Evolutionary conservation across 2,888 invertebrate species (phyloP).

Genomic region (Macrosiphum euphorbiae): DNA sequence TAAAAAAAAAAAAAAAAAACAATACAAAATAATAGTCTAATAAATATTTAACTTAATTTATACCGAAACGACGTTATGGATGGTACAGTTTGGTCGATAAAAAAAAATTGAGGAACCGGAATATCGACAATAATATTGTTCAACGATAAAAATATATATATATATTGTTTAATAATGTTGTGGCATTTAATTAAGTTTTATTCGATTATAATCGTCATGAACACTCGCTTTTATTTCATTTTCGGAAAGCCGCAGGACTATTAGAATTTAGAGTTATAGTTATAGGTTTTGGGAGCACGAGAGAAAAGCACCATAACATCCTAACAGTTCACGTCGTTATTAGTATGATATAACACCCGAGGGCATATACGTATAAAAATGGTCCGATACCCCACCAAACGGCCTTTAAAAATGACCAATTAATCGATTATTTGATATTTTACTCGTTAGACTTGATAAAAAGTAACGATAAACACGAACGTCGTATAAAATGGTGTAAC

Average conservation of each 20-base stretch:
- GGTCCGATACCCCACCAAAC: not conserved
- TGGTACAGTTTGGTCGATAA: constrained; percentile 31
- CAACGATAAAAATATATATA: not conserved
- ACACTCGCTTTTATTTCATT: not conserved
- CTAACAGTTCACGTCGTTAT: not conserved
- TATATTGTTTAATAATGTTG: not conserved
- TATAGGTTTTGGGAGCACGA: not conserved
- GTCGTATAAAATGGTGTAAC: not conserved
- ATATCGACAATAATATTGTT: not conserved
- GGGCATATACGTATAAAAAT: not conserved
- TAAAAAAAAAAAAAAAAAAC: not conserved
- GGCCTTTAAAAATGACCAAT: not conserved
- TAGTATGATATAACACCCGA: not conserved
- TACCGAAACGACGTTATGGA: not conserved
- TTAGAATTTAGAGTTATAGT: not conserved
- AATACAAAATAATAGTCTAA: not conserved
- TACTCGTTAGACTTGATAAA: not conserved
- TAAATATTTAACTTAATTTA: constrained; percentile 12
- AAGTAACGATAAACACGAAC: not conserved
- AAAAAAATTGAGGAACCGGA: not conserved
- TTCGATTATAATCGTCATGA: not conserved
- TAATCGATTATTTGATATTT: not conserved
- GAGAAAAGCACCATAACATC: not conserved
- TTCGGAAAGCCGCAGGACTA: not conserved
- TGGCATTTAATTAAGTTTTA: not conserved